Evolutionary conservation across 1,140 invertebrate genomes (phyloP).

Genomic region (Pachyrhynchus sulphureomaculatus): DNA sequence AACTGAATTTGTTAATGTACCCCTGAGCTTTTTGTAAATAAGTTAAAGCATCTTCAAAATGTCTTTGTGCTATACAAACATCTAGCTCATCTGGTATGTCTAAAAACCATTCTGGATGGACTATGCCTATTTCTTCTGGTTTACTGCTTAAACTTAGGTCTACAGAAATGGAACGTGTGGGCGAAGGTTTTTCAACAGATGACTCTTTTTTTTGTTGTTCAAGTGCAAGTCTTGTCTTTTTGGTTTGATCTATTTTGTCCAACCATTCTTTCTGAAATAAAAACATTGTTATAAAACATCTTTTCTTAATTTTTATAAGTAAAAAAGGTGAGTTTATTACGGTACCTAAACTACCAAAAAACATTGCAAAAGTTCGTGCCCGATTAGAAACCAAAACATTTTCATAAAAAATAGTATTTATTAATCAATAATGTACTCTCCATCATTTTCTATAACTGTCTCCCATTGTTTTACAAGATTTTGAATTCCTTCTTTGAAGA

Average conservation of each 20-base stretch:
- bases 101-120: constrained; percentile 82
- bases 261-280: constrained; percentile 84
- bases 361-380: no score
- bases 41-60: constrained; percentile 92
- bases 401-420: no score
- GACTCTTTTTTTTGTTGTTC: constrained; percentile 61
- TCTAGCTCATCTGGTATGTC: constrained; percentile 95
- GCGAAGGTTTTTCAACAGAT: constrained; percentile 51
- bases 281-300: neutral
- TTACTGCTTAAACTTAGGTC: constrained; percentile 50
- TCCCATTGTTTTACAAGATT: no score
- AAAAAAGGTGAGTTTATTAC: no score
- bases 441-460: no score
- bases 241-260: constrained; percentile 88
- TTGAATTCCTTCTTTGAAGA: no score
- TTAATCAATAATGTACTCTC: no score
- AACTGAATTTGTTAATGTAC: constrained; percentile 54
- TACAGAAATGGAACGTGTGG: constrained; percentile 52
- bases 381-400: no score
- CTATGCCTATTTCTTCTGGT: neutral
- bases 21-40: constrained; percentile 75
- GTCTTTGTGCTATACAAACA: constrained; percentile 94
- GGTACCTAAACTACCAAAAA: no score
- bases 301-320: neutral
- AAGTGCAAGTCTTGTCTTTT: constrained; percentile 76